Percentiles rank a stretch among this genome's conserved stretches.
Conservation (phyloP, 2,113 vertebrate genomes). For the Pardalotus punctatus region DNA sequence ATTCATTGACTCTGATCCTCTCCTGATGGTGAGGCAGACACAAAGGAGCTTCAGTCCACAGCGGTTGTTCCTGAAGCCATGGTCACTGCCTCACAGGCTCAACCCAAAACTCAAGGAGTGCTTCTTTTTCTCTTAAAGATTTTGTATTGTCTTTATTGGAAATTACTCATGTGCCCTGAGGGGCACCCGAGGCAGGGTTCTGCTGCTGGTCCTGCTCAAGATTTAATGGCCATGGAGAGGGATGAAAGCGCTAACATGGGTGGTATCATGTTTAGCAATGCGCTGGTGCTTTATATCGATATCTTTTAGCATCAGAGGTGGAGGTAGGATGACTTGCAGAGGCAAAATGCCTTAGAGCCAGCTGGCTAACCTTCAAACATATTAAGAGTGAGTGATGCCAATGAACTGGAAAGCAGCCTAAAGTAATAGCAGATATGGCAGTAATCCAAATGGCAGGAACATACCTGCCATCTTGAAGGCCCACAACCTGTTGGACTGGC, state of each 20-base stretch:
- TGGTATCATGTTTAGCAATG: background rate
- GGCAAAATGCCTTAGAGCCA: slow-evolving; percentile 1
- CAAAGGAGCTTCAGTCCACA: background rate
- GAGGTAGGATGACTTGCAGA: slow-evolving; percentile 21
- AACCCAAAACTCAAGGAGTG: background rate
- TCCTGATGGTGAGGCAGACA: background rate
- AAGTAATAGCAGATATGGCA: slow-evolving; percentile 45
- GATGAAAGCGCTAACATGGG: background rate
- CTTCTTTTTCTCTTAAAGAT: background rate
- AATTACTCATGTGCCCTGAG: background rate
- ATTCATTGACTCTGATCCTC: background rate
- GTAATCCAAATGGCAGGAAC: background rate
- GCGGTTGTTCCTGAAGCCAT: background rate
- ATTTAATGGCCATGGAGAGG: background rate
- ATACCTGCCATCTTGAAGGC: background rate
- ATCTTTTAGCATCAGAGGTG: slow-evolving; percentile 29
- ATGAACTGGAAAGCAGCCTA: background rate
- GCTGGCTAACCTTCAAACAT: slow-evolving; percentile 40
- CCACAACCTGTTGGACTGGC: background rate
- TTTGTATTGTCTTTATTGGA: background rate
- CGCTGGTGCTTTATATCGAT: background rate
- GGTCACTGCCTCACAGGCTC: background rate
- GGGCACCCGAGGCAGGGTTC: background rate
- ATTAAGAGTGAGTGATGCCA: background rate
- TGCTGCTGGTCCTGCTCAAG: background rate